These are phyloP conservation scores for Xanthostigma xanthostigma DNA, from an alignment of 2,888 invertebrate genomes.

Conservation along the genomic window DNA sequence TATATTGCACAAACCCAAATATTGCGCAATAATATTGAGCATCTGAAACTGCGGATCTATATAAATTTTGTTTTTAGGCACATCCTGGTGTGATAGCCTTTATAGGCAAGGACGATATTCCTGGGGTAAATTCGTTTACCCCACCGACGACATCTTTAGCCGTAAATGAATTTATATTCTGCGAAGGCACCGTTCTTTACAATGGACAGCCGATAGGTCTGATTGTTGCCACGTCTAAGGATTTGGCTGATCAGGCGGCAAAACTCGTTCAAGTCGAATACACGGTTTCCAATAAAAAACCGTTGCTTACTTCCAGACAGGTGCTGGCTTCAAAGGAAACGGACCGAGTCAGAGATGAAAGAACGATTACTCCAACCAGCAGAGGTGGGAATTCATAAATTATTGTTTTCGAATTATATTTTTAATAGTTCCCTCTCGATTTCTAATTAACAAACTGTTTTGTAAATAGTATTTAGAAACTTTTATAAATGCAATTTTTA, in stretches of 20 bases:
- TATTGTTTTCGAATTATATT: too few species aligned
- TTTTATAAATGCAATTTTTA: too few species aligned
- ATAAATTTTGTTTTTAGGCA: constrained; percentile 30
- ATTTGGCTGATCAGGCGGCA: constrained; percentile 19
- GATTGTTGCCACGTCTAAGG: constrained; percentile 24
- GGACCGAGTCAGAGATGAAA: too few species aligned
- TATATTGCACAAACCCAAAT: too few species aligned
- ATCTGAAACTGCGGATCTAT: too few species aligned
- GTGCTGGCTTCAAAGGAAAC: too few species aligned
- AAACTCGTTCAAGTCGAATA: constrained; percentile 17
- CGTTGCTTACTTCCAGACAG: constrained; percentile 21
- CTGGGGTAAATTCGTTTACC: constrained; percentile 48
- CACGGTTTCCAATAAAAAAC: background rate
- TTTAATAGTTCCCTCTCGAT: too few species aligned
- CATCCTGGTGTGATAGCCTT: constrained; percentile 50
- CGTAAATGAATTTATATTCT: constrained; percentile 10
- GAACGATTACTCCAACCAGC: too few species aligned
- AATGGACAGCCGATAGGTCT: constrained; percentile 30
- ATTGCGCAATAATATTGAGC: too few species aligned
- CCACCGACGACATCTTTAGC: constrained; percentile 14
- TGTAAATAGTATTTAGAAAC: too few species aligned
- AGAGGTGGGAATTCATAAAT: too few species aligned
- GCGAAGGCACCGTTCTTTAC: constrained; percentile 19
- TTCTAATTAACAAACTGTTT: too few species aligned
- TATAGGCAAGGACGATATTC: constrained; percentile 49